phyloP scores from a whole-genome alignment of 2,113 vertebrate genomes.

The Bos indicus region DNA sequence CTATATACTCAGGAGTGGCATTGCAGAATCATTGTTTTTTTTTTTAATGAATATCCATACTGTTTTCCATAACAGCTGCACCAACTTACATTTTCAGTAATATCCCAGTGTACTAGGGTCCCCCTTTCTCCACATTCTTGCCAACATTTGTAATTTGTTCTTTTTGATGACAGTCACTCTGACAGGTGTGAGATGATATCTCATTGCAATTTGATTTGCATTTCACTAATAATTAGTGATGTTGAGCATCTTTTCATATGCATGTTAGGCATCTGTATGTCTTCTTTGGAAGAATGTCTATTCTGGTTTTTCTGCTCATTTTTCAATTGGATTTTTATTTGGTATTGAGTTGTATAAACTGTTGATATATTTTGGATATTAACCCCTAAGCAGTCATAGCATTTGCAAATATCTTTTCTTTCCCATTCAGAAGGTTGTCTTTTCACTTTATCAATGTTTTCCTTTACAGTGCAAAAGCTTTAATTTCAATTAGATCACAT shows the following conservation, averaged over 20 bases:
- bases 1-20: background rate
- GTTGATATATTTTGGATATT: background rate
- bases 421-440: background rate
- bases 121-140: background rate
- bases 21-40: background rate
- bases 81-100: background rate
- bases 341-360: background rate
- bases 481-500: background rate
- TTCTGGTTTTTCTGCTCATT: background rate
- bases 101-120: background rate
- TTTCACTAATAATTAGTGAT: background rate
- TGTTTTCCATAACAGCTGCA: background rate
- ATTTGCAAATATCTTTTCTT: background rate
- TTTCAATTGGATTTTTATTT: background rate
- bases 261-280: background rate
- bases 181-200: background rate
- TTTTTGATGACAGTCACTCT: background rate
- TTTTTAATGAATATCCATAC: background rate
- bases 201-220: background rate
- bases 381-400: background rate
- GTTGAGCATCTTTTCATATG: background rate
- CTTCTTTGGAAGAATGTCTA: background rate
- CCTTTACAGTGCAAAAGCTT: background rate
- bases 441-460: background rate
- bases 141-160: background rate